phyloP scores from a whole-genome alignment of 2,113 vertebrate species.

The Paralichthys olivaceus region DNA sequence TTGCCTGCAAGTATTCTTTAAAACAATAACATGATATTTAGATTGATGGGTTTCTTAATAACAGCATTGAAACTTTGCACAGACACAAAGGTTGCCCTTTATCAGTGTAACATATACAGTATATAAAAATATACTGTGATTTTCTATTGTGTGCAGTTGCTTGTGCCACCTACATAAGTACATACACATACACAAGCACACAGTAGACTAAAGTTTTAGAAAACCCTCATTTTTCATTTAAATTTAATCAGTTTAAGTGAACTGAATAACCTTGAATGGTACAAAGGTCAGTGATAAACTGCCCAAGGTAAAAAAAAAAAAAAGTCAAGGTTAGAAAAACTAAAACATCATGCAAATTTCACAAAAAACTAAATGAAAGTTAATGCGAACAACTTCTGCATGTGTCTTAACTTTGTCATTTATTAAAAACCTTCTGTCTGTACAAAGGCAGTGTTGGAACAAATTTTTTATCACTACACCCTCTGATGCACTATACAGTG shows the following conservation, averaged over 20 bases:
- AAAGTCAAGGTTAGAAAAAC: background rate
- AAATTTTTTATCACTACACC: background rate
- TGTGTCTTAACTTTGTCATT: background rate
- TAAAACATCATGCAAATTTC: background rate
- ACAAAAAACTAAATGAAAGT: background rate
- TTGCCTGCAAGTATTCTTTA: background rate
- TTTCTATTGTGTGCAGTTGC: background rate
- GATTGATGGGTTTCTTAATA: background rate
- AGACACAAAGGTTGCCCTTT: background rate
- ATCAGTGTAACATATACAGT: background rate
- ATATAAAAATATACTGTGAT: background rate
- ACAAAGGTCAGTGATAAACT: background rate
- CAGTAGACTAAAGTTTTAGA: background rate
- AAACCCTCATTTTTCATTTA: background rate
- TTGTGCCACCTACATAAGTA: background rate
- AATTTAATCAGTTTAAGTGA: background rate
- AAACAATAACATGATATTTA: background rate
- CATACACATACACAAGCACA: background rate
- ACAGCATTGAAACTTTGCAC: background rate
- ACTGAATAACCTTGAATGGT: background rate
- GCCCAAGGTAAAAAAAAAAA: slow-evolving; percentile 1
- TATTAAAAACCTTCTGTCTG: background rate
- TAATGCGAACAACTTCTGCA: background rate
- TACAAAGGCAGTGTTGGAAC: background rate
- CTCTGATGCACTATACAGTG: background rate